These are phyloP conservation scores for Xylota sylvarum DNA, from an alignment of 2,888 invertebrate species.

Conservation along the genomic window DNA sequence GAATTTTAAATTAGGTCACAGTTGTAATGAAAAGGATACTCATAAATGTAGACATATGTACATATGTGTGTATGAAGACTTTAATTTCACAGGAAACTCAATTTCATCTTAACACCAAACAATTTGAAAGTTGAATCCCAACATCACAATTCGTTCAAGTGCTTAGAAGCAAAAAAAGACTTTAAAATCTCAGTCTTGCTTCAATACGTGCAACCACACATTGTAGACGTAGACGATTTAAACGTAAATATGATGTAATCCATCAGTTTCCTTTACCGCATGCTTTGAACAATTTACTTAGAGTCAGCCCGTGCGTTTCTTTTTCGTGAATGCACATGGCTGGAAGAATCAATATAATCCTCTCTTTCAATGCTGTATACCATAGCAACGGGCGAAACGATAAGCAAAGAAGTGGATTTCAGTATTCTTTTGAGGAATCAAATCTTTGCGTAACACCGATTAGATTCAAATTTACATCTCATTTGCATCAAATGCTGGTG, in stretches of 20 bases:
- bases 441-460: conserved; percentile 68
- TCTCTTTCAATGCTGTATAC: neutral
- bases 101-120: neutral
- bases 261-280: conserved; percentile 27
- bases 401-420: conserved; percentile 26
- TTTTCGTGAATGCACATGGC: conserved; percentile 51
- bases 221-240: conserved; percentile 3
- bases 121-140: neutral
- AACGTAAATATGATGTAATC: conserved; percentile 24
- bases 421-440: conserved; percentile 64
- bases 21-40: neutral
- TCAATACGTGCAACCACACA: neutral
- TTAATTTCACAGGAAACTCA: neutral
- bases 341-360: conserved; percentile 63
- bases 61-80: too few species aligned
- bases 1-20: conserved; percentile 17
- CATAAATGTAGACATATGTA: neutral
- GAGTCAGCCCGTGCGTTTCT: conserved; percentile 30
- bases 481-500: conserved; percentile 69
- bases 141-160: neutral
- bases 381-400: neutral
- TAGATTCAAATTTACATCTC: conserved; percentile 75
- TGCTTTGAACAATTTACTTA: conserved; percentile 63
- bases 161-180: neutral
- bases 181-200: neutral